These are phyloP conservation scores for Eutrigla gurnardus DNA, from an alignment of 2,797 vertebrate genomes.

Conservation along the genomic window DNA sequence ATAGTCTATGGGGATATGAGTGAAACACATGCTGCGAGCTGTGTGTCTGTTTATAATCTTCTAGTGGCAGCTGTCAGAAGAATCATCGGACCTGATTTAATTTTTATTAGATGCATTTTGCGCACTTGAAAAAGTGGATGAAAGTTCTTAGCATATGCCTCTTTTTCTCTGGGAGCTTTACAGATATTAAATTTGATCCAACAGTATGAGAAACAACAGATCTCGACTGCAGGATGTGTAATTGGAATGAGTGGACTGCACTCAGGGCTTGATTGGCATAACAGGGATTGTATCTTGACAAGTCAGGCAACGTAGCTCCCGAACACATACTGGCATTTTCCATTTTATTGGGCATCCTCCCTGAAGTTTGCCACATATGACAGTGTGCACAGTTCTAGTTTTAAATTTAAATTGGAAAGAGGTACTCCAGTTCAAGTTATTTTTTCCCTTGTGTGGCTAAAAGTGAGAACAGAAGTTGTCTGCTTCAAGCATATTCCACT, in stretches of 20 bases:
- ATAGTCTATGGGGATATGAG: constrained; percentile 16
- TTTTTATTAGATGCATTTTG: constrained; percentile 25
- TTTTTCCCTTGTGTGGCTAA: constrained; percentile 7
- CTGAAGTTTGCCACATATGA: constrained; percentile 35
- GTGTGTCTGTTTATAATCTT: constrained; percentile 6
- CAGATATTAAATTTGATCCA: constrained; percentile 31
- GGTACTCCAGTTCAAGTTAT: not conserved
- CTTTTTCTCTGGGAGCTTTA: constrained; percentile 16
- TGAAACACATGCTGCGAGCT: constrained; percentile 22
- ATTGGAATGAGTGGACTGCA: constrained; percentile 47
- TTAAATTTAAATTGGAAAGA: constrained; percentile 10
- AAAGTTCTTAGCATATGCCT: constrained; percentile 5
- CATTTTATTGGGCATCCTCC: constrained; percentile 48
- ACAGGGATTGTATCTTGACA: constrained; percentile 42
- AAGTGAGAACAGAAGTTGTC: constrained; percentile 5
- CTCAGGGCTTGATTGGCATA: constrained; percentile 54
- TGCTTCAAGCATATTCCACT: not conserved
- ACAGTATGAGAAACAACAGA: constrained; percentile 23
- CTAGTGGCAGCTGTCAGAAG: constrained; percentile 34
- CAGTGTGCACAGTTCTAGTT: constrained; percentile 2
- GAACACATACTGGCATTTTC: constrained; percentile 33
- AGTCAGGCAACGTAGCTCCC: constrained; percentile 36
- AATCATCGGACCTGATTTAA: constrained; percentile 27
- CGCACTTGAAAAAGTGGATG: constrained; percentile 14
- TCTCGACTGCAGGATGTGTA: constrained; percentile 18